phyloP scores from a whole-genome alignment of 2,113 vertebrate genomes.

The Ochotona princeps region DNA sequence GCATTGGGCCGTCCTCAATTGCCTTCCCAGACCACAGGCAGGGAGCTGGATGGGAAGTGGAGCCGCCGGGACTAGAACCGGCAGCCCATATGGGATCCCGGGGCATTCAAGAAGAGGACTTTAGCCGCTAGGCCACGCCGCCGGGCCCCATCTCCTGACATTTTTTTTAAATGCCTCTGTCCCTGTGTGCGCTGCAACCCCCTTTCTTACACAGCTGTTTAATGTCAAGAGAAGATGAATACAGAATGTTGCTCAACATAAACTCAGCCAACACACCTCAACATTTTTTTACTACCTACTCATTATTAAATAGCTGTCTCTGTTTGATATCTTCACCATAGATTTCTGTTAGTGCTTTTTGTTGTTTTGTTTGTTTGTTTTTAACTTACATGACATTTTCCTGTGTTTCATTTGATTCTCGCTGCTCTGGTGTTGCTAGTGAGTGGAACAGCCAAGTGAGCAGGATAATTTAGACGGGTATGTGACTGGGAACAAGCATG shows the following conservation, averaged over 20 bases:
- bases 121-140: no score
- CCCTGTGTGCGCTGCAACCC: neutral
- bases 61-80: no score
- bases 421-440: neutral
- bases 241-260: neutral
- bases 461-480: neutral
- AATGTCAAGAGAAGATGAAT: neutral
- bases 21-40: no score
- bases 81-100: no score
- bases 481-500: neutral
- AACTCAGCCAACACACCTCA: neutral
- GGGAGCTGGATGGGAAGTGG: no score
- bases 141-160: no score
- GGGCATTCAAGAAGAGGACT: no score
- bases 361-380: neutral
- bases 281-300: neutral
- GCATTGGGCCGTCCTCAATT: no score
- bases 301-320: neutral
- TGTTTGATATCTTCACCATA: neutral
- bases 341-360: neutral
- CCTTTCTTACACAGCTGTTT: neutral
- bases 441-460: neutral
- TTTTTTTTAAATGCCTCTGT: neutral
- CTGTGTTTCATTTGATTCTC: conserved; percentile 24
- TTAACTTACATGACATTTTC: neutral